Base-by-base conservation (phyloP, 2,888 invertebrate genomes). In the Scrobipalpa costella region DNA sequence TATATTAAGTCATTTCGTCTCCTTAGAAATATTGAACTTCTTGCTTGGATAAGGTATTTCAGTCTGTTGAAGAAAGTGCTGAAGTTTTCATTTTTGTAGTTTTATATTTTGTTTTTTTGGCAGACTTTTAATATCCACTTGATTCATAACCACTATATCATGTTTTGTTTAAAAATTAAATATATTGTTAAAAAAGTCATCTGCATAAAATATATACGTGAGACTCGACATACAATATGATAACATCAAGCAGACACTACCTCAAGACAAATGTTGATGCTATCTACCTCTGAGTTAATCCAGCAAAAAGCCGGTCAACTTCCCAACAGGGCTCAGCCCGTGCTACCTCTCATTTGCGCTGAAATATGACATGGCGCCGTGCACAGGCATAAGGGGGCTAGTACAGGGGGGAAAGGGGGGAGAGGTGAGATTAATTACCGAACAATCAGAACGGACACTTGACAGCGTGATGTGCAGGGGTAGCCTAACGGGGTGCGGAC, bases 371-470 rank as follows among this genome's bases (percentile, higher is more conserved):
- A 40, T 57, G 64, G 62, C 33, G 44, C 60, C 50, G 47, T 57
- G 58, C 58, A 63, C 64, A 57, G 36, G 59, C 44, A 27, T 38
- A 36, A 38, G 62, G 58, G 58, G 58, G 49, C 47, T 15, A 15
- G 15, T 13, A 15, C 9, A 15, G 49, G 68, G 62, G 70, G 68
- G 67, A 68, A 63, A 63, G 65, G 66, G 58, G 61, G 64, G 67
- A 68, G 74, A 72, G 76, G 76, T 74, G 76, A 77, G 77, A 78
- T 77, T 79, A 79, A 79, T 80, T 79, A 79, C 73, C 70, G 76
- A 78, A 77, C 75, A 73, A 78, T 77, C 77, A 70, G 70, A 69
- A 63, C 68, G 66, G 71, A 68, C 70, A 68, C 68, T 64, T 69
- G 68, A 69, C 68, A 66, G 64, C 61, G 69, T 57, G 40, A 38